These are phyloP conservation scores for Parasteatoda tepidariorum DNA, from an alignment of 1,140 invertebrate species.

Conservation along the genomic window DNA sequence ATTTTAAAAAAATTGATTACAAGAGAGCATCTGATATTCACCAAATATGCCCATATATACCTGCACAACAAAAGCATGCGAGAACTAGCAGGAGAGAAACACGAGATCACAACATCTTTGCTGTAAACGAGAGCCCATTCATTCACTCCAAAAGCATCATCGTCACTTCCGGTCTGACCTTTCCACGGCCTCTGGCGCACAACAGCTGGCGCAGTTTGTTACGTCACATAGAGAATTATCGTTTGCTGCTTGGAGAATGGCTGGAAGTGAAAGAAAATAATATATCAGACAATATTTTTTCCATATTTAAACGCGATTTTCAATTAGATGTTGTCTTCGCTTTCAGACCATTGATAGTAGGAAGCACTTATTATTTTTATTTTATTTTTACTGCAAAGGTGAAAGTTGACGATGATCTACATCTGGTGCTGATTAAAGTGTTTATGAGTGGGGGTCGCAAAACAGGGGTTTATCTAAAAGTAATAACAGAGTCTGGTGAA, in stretches of 20 bases:
- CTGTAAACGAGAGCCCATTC: conserved; percentile 2
- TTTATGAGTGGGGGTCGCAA: conserved; percentile 24
- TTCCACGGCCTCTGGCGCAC: conserved; percentile 53
- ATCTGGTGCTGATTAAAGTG: conserved; percentile 53
- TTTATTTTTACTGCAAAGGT: not conserved
- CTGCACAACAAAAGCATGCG: too few relatives aligned
- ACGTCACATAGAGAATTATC: conserved; percentile 36
- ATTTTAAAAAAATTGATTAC: too few relatives aligned
- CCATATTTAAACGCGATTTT: conserved; percentile 42
- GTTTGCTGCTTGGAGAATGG: conserved; percentile 12
- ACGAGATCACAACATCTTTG: conserved; percentile 46
- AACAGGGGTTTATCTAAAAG: too few relatives aligned
- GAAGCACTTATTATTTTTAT: too few relatives aligned
- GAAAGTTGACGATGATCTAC: conserved; percentile 4
- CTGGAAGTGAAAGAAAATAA: conserved; percentile 19
- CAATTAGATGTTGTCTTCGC: conserved; percentile 50
- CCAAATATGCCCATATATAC: too few relatives aligned
- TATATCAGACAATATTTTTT: not conserved
- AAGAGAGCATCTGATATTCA: too few relatives aligned
- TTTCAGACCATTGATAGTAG: conserved; percentile 29
- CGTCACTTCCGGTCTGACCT: conserved; percentile 59
- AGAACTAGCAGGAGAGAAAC: too few relatives aligned
- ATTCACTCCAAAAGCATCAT: conserved; percentile 4
- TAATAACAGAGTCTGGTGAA: too few relatives aligned
- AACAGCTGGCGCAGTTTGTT: conserved; percentile 53